Percentiles rank a stretch among this genome's conserved stretches.
Evolutionary conservation across 1,140 invertebrate species (phyloP).

Genomic region (Phymorhynchus buccinoides): DNA sequence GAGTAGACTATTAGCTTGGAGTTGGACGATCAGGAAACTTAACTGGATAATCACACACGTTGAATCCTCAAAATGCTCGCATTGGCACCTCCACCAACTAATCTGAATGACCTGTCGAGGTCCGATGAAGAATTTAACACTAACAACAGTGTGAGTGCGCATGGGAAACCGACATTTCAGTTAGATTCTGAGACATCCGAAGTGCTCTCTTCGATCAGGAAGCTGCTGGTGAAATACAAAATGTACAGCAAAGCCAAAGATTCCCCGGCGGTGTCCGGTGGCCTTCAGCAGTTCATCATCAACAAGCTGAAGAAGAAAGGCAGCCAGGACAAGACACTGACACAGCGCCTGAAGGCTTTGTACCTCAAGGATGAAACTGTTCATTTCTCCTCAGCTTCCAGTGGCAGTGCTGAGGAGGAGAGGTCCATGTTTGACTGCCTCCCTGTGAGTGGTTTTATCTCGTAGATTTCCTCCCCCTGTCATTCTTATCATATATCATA

Average conservation of each 20-base stretch:
- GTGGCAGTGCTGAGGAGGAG: conserved; percentile 19
- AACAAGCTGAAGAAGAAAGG: conserved; percentile 52
- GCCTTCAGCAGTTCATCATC: conserved; percentile 63
- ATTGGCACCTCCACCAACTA: not conserved
- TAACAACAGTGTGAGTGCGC: too few relatives aligned
- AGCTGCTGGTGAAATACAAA: conserved; percentile 61
- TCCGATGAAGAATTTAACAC: not conserved
- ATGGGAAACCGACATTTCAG: conserved; percentile 14
- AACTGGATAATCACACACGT: not conserved
- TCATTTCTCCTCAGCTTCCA: not conserved
- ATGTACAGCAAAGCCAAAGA: conserved; percentile 51
- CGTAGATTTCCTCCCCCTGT: too few relatives aligned
- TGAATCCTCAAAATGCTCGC: not conserved
- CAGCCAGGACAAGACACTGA: not conserved
- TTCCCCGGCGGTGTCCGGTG: conserved; percentile 56
- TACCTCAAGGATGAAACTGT: conserved; percentile 38
- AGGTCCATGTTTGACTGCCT: conserved; percentile 51
- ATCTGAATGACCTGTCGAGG: not conserved
- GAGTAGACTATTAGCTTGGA: not conserved
- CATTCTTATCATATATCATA: too few relatives aligned
- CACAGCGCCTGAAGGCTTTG: conserved; percentile 41
- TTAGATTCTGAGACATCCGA: conserved; percentile 34
- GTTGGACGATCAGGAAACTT: not conserved
- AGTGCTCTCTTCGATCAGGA: conserved; percentile 48
- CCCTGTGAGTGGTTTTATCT: conserved; percentile 60